Evolutionary conservation across 2,888 invertebrate genomes (phyloP), one percentile per base, ranked within the genome.

Genomic region (Acleris holmiana): DNA sequence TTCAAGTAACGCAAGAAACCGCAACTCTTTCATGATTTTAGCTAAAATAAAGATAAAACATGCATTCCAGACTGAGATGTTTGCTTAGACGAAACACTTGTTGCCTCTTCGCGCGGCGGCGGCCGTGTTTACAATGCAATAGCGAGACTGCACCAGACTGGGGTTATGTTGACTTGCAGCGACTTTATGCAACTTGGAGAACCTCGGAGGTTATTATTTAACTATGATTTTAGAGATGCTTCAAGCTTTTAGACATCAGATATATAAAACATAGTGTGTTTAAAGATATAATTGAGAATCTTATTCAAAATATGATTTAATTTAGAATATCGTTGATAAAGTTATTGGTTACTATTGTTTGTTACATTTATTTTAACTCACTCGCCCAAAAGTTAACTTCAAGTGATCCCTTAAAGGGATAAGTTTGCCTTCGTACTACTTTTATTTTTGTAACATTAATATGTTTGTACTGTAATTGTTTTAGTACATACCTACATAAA

Each of bases 61-160:
- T 62, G 60, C 35, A 53, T 48, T 57, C 40, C 59, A 29, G 44
- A 57, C 50, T 17, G 62, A 68, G 70, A 72, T 73, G 73, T 76
- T 77, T 75, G 68, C 70, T n/a, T 53, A 53, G 47, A 40, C 46
- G 61, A 72, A 70, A 70, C 77, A 79, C 78, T 80, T 79, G 79
- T 79, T 79, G 78, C 76, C 73, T 68, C 71, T 75, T 62, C 71
- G 71, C 70, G 71, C 66, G 71, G 35, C n/a, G 23, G 69, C 67
- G 59, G 61, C 64, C 64, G 68, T 70, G 58, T 66, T 66, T 66
- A 61, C 59, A 67, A 59, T 67, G 68, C 63, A 67, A 68, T 68
- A 58, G 54, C 64, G 47, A 55, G 41, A 35, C 29, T 41, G 57
- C 48, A 44, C 23, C 44, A 54, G 58, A 47, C 35, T 21, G 49